phyloP scores from a whole-genome alignment of 30 jellyfish, hydroid and myxozoan genomes.

The Hydra vulgaris region DNA sequence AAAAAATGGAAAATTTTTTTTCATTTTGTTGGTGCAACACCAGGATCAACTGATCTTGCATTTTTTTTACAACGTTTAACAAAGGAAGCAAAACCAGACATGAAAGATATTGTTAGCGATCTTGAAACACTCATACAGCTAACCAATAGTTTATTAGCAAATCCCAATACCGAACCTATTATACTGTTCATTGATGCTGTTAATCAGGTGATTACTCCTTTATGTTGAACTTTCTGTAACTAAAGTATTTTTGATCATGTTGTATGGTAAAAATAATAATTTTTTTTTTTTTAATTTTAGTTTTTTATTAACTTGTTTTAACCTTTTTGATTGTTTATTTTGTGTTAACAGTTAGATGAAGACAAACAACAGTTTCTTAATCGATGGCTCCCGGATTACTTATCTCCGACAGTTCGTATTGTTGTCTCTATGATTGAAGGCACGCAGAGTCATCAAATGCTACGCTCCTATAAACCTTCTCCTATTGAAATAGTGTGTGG shows the following conservation, averaged over 20 bases:
- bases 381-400: constrained; percentile 93
- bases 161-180: constrained; percentile 89
- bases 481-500: constrained; percentile 92
- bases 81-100: constrained; percentile 83
- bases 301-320: background rate
- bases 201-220: constrained; percentile 90
- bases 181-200: constrained; percentile 84
- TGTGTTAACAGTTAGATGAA: constrained; percentile 94
- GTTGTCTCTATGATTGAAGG: constrained; percentile 95
- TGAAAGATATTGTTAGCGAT: constrained; percentile 91
- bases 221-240: no score
- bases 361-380: constrained; percentile 79
- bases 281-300: no score
- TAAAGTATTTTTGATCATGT: no score
- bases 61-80: constrained; percentile 88
- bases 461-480: constrained; percentile 73
- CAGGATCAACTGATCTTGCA: constrained; percentile 99
- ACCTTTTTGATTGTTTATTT: no score
- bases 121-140: constrained; percentile 81
- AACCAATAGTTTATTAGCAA: constrained; percentile 80
- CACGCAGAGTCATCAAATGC: constrained; percentile 82
- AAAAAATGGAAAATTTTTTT: constrained; percentile 77
- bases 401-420: constrained; percentile 76
- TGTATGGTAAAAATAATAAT: background rate
- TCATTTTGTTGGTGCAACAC: constrained; percentile 99